A percentile compares a stretch with the other conserved stretches of the same genome.
Conservation (phyloP, 2,888 invertebrate genomes). For the Volucella zonaria region DNA sequence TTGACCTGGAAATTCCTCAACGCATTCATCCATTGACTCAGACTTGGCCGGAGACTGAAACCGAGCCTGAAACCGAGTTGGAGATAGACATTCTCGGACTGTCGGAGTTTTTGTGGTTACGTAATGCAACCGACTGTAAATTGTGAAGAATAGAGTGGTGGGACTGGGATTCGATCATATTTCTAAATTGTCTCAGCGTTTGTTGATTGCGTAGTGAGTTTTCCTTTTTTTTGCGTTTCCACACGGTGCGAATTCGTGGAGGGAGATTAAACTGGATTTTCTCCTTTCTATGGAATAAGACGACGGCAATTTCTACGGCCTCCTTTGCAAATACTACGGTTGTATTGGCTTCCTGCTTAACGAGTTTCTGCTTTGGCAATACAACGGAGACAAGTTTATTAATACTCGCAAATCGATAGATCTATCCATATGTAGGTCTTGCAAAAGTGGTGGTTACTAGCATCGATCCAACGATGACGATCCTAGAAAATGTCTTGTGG, state of each 20-base stretch:
- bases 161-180: constrained; percentile 32
- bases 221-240: constrained; percentile 31
- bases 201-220: constrained; percentile 23
- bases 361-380: constrained; percentile 10
- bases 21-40: constrained; percentile 55
- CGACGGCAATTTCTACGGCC: constrained; percentile 32
- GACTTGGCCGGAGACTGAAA: too few species aligned
- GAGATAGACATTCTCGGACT: constrained; percentile 46
- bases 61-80: too few species aligned
- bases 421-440: background rate
- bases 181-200: constrained; percentile 51
- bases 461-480: background rate
- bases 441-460: background rate
- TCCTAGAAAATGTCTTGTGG: constrained; percentile 10
- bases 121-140: constrained; percentile 23
- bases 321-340: constrained; percentile 45
- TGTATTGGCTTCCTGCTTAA: constrained; percentile 54
- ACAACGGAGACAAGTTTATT: background rate
- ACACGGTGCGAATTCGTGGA: background rate
- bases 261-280: constrained; percentile 63
- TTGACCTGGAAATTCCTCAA: constrained; percentile 34
- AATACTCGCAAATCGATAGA: background rate
- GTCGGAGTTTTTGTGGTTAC: constrained; percentile 20
- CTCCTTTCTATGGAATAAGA: constrained; percentile 51
- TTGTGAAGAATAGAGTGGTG: constrained; percentile 16